Conservation (phyloP, 1,140 invertebrate genomes). For the Dufourea novaeangliae region DNA sequence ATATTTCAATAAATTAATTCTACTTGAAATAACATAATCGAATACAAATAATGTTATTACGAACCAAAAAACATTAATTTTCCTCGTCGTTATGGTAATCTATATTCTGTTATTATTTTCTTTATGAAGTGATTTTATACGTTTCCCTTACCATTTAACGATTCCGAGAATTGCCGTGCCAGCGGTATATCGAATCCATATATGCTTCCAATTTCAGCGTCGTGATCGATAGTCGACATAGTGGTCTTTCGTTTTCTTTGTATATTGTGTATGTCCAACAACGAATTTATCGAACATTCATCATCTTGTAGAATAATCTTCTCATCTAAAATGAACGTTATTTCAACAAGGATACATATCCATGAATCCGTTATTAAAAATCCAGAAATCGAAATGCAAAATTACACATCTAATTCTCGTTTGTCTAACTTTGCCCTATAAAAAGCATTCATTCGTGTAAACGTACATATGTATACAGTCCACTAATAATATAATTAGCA, state of each 20-base stretch:
- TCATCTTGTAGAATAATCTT: not conserved
- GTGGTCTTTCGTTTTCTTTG: constrained; percentile 53
- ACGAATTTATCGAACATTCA: not conserved
- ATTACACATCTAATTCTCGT: not conserved
- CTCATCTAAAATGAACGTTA: constrained; percentile 12
- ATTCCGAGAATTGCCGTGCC: constrained; percentile 43
- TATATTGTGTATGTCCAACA: not conserved
- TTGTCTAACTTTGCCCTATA: not conserved
- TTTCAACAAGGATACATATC: not conserved
- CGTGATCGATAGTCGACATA: constrained; percentile 67
- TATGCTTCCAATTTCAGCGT: constrained; percentile 72
- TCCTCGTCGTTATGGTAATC: no score
- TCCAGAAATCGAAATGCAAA: not conserved
- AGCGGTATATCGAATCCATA: constrained; percentile 69
- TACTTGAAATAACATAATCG: no score
- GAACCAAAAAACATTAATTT: no score
- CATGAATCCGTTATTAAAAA: not conserved
- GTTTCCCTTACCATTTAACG: constrained; percentile 16
- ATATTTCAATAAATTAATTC: no score
- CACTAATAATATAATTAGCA: not conserved
- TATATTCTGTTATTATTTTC: not conserved
- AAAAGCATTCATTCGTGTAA: no score
- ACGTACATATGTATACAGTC: not conserved
- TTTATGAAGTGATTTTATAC: not conserved
- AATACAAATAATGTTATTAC: no score